These are phyloP conservation scores for Ictidomys tridecemlineatus DNA, from an alignment of 2,113 vertebrate species.

Conservation along the genomic window DNA sequence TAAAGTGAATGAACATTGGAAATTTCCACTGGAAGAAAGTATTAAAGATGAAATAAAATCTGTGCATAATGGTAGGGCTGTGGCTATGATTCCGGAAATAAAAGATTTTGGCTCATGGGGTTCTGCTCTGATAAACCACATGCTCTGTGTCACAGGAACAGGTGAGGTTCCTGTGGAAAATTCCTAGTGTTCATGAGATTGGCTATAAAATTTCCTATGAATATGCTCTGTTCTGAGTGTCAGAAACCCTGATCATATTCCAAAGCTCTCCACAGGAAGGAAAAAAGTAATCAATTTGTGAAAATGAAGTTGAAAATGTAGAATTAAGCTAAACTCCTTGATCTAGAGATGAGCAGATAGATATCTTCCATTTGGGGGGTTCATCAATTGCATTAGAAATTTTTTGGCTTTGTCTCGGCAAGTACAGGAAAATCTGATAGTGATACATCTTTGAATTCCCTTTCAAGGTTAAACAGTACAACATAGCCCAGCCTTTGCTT, in stretches of 20 bases:
- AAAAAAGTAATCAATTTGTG: constrained; percentile 59
- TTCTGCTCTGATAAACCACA: neutral
- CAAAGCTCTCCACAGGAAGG: constrained; percentile 50
- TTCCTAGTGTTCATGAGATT: neutral
- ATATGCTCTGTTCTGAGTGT: constrained; percentile 37
- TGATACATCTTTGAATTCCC: neutral
- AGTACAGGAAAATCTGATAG: neutral
- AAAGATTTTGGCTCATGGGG: neutral
- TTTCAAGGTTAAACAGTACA: neutral
- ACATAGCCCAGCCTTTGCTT: neutral
- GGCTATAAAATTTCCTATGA: constrained; percentile 42
- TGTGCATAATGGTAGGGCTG: neutral
- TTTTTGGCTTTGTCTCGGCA: constrained; percentile 45
- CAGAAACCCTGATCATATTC: constrained; percentile 45
- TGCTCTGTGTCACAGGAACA: neutral
- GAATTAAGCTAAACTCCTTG: constrained; percentile 47
- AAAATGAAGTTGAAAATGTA: constrained; percentile 62
- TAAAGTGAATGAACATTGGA: constrained; percentile 22
- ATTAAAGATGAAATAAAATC: neutral
- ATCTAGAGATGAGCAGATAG: constrained; percentile 23
- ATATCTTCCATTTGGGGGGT: neutral
- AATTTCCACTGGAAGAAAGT: neutral
- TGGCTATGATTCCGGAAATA: constrained; percentile 3
- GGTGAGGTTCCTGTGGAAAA: constrained; percentile 37
- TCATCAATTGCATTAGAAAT: constrained; percentile 47